Base-by-base conservation (phyloP, 2,888 invertebrate genomes). In the Leptopilina drosophilae region DNA sequence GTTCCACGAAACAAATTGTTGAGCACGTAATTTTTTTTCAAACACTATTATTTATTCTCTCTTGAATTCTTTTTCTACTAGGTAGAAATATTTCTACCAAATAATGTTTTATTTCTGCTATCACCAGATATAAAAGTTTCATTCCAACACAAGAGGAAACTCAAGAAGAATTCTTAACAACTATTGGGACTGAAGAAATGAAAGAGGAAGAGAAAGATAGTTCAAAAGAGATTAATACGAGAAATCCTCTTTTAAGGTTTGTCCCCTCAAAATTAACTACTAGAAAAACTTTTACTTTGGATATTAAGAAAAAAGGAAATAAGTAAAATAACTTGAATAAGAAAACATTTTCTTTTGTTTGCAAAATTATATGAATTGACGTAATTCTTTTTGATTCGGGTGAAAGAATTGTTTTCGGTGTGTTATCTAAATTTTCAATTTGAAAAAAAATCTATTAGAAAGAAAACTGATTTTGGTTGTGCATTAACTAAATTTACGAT, bases 111-210 rank as follows among this genome's bases (percentile, higher is more conserved):
- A 53, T 73, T 73, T 73, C n/a, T 73, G 33, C 33, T n/a, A 73
- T 53, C 40, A 8, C 73, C 33, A 73, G 73, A 56, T 33, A 26
- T 56, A 53, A 56, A 56, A n/a, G 56, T 56, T 73, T 73, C 56
- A 33, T 40, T 56, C 56, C 53, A n/a, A 53, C 26, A 73, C 73
- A 73, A 33, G 40, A 56, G 53, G n/a, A 33, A 33, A 53, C 3
- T 56, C 15, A 56, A 56, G n/a, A 33, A 33, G 73, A 14, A 73
- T 56, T 33, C 53, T 53, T n/a, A 14, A 73, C 33, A 53, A n/a
- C 73, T 56, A 9, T 56, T 9, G 73, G 26, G 33, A 33, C 3
- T 6, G 73, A 40, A 56, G 9, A 73, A 73, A 73, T 56, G 8
- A n/a, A n/a, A n/a, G 49, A 56, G 4, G 26, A 14, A 14, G 53